Base-by-base conservation (phyloP, 2,113 vertebrate species). In the Silurus glanis region DNA sequence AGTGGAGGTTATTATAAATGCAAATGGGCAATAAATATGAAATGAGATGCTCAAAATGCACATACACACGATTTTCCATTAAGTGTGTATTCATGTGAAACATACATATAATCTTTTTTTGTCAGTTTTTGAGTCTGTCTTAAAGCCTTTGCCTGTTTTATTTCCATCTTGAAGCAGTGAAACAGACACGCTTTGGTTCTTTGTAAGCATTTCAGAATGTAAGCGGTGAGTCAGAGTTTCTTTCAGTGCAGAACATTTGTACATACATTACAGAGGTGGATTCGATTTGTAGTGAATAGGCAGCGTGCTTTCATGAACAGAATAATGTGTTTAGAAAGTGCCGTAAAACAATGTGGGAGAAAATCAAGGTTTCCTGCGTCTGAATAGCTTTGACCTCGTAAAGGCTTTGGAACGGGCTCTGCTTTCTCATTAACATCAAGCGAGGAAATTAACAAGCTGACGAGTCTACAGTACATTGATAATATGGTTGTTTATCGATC, bases 351-450 rank as follows among this genome's bases (percentile, higher is more conserved):
- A n/a, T 69, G 49, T 45, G 21, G 61, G 51, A 69, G 83, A 82
- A 58, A 21, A 93, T 91, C 4, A 75, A 76, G 88, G 88, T 64
- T 64, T 93, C 53, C 86, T 92, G 90, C 92, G 90, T 88, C 90
- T 92, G 91, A 94, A 93, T 88, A 92, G 90, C 87, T 94, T 91
- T 94, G 93, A 94, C 94, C 92, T 94, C 92, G 91, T 95, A 92
- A 94, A 94, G 92, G 90, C 91, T 86, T 90, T 87, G 87, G 91
- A 93, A 92, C 91, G 89, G 90, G 92, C 92, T 94, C 90, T 82
- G 87, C 90, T 93, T 87, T 87, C 91, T 94, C 94, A 94, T 95
- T 94, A 94, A 94, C 93, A 93, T 92, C 91, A 92, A 94, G 92
- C 87, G 87, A 88, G 25, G 86, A 90, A 92, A 93, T 90, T 91